Evolutionary conservation across 2,113 vertebrate species (phyloP), one percentile per base, ranked within the genome.

Genomic region (Caranx melampygus): DNA sequence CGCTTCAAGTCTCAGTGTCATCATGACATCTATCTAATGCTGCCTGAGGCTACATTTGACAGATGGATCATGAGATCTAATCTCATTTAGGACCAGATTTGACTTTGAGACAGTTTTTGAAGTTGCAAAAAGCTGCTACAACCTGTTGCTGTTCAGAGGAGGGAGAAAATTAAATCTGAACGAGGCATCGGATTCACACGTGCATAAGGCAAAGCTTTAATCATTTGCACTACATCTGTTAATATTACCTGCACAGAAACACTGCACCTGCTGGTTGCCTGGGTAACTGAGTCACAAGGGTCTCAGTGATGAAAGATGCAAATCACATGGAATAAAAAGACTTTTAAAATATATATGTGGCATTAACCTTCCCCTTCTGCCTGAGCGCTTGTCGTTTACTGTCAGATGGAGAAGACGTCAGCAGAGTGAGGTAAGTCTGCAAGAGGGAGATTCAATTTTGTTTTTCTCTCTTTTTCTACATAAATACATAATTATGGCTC

Each of bases 1-100:
- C 42, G 21, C 18, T 57, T 35, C 3, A 13, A 49, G 35, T 35
- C 20, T 11, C 20, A 0, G 31, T 71, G 87, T 90, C 87, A 90
- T 33, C 10, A 3, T 78, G 87, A 90, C 85, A 80, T 74, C 2
- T 14, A 51, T 37, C 47, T 59, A 40, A 62, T 26, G 57, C 33
- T 51, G n/a, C 35, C 35, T 20, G 7, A 49, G 15, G 31, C 3
- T 37, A 11, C 21, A 10, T 26, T 12, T 9, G n/a, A 54, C 18
- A 58, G 1, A 65, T 5, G 21, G 11, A 1, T 26, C 26, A n/a
- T 1, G 15, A 54, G 20, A 61, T 64, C 63, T 73, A 52, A 76
- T 76, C 70, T 67, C 12, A 40, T 49, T 26, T 4, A 4, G 3
- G n/a, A 65, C 8, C 20, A 54, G 60, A 65, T 82, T n/a, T 44